Evolutionary conservation across 2,888 invertebrate genomes (phyloP).

Genomic region (Zygogramma bicolorata): DNA sequence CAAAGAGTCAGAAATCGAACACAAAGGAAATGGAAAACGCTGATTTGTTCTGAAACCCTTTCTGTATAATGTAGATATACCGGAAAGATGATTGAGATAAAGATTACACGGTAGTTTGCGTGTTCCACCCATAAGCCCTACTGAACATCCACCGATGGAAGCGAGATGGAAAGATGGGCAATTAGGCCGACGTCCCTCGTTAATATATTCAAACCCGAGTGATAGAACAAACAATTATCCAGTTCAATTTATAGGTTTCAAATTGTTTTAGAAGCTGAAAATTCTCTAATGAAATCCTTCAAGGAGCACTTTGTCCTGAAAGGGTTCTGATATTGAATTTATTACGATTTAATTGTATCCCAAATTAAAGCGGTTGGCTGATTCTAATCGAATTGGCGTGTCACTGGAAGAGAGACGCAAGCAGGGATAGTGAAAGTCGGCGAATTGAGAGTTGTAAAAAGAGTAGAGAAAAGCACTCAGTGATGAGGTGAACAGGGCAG

Average conservation of each 20-base stretch:
- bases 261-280: conserved; percentile 56
- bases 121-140: too few relatives aligned
- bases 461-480: too few relatives aligned
- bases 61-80: too few relatives aligned
- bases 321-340: conserved; percentile 57
- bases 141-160: not conserved
- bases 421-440: not conserved
- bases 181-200: conserved; percentile 53
- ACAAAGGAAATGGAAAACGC: too few relatives aligned
- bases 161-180: conserved; percentile 46
- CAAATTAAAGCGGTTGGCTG: not conserved
- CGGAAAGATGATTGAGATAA: too few relatives aligned
- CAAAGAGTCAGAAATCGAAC: too few relatives aligned
- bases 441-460: not conserved
- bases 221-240: conserved; percentile 59
- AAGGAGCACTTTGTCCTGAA: conserved; percentile 52
- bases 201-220: conserved; percentile 59
- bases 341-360: conserved; percentile 54
- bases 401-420: not conserved
- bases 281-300: conserved; percentile 57
- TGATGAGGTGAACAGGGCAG: too few relatives aligned
- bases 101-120: too few relatives aligned
- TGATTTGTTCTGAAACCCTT: too few relatives aligned
- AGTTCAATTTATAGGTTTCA: conserved; percentile 56
- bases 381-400: not conserved